Evolutionary conservation across 1,140 invertebrate species (phyloP), one percentile per base, ranked within the genome.

Genomic region (Hyposmocoma kahamanoa): DNA sequence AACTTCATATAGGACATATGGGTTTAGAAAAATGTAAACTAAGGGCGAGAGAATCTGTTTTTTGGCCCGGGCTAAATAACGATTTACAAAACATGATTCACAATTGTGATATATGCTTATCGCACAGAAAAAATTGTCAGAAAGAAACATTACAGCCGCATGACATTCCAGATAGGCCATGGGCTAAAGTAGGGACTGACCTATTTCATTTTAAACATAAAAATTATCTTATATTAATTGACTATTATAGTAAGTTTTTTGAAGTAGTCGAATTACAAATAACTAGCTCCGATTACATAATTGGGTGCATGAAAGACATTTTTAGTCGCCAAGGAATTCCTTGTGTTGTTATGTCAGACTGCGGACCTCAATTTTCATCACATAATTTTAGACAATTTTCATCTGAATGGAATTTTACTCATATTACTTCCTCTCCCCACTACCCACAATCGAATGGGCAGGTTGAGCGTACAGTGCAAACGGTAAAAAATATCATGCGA

Each of bases 401-500:
- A 28, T 57, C 39, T 46, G 32, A 68, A 41, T 85, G 81, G 67
- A 60, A 70, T 8, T 77, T 86, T 46, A 30, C 60, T 9, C 68
- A 79, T 22, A 46, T 62, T 44, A 68, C 62, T 20, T 67, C 65
- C 15, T 69, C 67, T 56, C 67, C 84, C 38, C 57, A 59, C n/a
- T 74, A 84, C 59, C 56, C 73, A 9, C 75, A 77, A 50, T 70
- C 70, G 9, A 87, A 87, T 59, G 84, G 86, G 0, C 62, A 78
- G 39, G 67, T 66, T n/a, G 82, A 87, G 56, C 38, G 60, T 30
- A 18, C 63, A 8, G 50, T 67, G 11, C 53, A 59, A 45, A 64
- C 58, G 2, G 47, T 65, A 18, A 69, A 77, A 61, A 67, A 15
- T 22, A 44, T 62, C 26, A 42, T 72, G 21, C 56, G 59, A 13